A percentile compares a stretch with the other conserved stretches of the same genome.
Conservation (phyloP, 2,888 invertebrate species). For the Amblyteles armatorius region DNA sequence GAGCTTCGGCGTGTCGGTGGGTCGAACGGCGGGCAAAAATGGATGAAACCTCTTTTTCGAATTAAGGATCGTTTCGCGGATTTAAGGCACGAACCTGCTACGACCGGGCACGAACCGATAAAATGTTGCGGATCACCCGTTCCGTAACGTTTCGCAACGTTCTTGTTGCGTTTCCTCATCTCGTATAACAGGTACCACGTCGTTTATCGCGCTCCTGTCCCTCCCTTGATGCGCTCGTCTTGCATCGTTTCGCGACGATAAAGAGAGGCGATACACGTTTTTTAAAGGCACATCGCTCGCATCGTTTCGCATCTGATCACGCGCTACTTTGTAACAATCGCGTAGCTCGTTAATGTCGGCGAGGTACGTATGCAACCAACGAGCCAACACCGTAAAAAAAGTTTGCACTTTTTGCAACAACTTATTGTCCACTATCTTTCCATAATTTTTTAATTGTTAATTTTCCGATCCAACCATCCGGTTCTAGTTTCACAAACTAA, state of each 20-base stretch:
- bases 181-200: slow-evolving; percentile 4
- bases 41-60: slow-evolving; percentile 58
- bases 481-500: too few species aligned
- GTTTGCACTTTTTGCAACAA: too few species aligned
- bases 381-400: too few species aligned
- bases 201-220: slow-evolving; percentile 23
- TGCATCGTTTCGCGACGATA: slow-evolving; percentile 46
- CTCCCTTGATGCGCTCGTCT: slow-evolving; percentile 28
- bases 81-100: slow-evolving; percentile 66
- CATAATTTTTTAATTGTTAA: too few species aligned
- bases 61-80: slow-evolving; percentile 80
- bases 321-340: not conserved
- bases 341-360: not conserved
- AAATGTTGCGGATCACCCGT: slow-evolving; percentile 64
- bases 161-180: not conserved
- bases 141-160: slow-evolving; percentile 37
- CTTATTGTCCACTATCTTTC: too few species aligned
- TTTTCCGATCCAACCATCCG: too few species aligned
- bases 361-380: not conserved
- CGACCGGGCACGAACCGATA: slow-evolving; percentile 68
- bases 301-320: slow-evolving; percentile 5
- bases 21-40: slow-evolving; percentile 3
- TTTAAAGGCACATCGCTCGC: not conserved
- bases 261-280: slow-evolving; percentile 45
- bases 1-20: not conserved